Evolutionary conservation across 2,888 invertebrate genomes (phyloP).

Genomic region (Apotomis capreana): DNA sequence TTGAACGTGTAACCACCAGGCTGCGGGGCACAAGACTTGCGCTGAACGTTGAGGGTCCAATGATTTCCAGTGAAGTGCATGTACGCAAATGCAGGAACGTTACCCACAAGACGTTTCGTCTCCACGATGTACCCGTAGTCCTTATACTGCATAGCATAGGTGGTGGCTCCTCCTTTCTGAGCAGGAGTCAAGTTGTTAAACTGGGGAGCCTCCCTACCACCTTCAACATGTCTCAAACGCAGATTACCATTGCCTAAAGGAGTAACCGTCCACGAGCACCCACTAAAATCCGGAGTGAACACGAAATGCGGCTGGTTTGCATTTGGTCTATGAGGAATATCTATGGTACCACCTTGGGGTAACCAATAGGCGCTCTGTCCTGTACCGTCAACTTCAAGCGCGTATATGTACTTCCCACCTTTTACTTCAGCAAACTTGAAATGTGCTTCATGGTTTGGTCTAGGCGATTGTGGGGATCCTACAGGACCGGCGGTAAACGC

Average conservation of each 20-base stretch:
- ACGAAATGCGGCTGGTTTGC: constrained; percentile 4
- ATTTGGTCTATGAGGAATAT: constrained; percentile 1
- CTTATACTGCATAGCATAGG: constrained; percentile 24
- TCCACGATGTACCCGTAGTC: constrained; percentile 21
- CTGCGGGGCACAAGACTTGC: constrained; percentile 6
- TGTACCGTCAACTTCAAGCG: constrained; percentile 11
- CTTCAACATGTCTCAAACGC: constrained; percentile 14
- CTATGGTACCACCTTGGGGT: constrained; percentile 8
- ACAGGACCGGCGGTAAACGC: constrained; percentile 28
- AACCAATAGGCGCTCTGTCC: constrained; percentile 23
- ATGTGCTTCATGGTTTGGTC: constrained; percentile 5
- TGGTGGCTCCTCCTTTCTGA: constrained; percentile 10
- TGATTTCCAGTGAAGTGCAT: constrained; percentile 14
- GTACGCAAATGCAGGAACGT: constrained; percentile 28
- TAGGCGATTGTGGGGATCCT: constrained; percentile 9
- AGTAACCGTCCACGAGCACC: constrained; percentile 20
- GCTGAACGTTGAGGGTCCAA: constrained; percentile 9
- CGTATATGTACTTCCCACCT: constrained; percentile 11
- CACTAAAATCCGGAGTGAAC: constrained; percentile 22
- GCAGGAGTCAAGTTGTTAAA: constrained; percentile 12
- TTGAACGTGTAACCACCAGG: constrained; percentile 13
- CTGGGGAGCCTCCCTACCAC: constrained; percentile 4
- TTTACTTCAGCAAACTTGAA: constrained; percentile 19
- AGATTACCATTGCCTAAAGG: constrained; percentile 5
- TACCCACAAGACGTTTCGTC: not conserved